Conservation (phyloP, 2,113 vertebrate species). For the Symphodus melops region DNA sequence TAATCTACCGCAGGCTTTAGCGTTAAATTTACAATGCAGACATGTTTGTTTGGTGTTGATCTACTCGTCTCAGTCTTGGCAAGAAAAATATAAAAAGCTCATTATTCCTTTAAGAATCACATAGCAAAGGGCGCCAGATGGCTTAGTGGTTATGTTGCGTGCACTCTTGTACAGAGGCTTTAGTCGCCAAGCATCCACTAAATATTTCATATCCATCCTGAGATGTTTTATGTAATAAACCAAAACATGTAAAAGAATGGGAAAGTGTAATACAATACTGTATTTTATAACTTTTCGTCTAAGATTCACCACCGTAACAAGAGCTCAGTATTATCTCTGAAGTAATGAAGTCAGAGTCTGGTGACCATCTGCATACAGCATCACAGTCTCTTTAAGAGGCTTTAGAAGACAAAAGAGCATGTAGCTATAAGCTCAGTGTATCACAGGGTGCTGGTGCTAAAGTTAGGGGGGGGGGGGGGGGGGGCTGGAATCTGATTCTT, state of each 20-base stretch:
- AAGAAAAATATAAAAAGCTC: background rate
- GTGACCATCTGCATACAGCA: slow-evolving; percentile 34
- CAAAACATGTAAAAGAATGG: too few relatives aligned
- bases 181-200: too few relatives aligned
- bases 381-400: slow-evolving; percentile 58
- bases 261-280: too few relatives aligned
- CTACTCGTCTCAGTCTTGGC: background rate
- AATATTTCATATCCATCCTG: too few relatives aligned
- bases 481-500: slow-evolving; percentile 46
- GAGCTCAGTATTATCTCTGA: slow-evolving; percentile 22
- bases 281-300: background rate
- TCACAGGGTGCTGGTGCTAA: slow-evolving; percentile 21
- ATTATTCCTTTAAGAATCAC: background rate
- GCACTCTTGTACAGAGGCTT: too few relatives aligned
- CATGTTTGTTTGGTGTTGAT: background rate
- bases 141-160: too few relatives aligned
- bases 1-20: background rate
- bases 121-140: too few relatives aligned
- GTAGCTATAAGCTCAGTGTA: slow-evolving; percentile 42
- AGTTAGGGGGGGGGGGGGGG: background rate
- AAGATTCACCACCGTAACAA: background rate
- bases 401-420: slow-evolving; percentile 59
- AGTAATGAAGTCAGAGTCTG: slow-evolving; percentile 18
- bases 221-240: too few relatives aligned
- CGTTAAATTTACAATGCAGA: background rate